phyloP scores from a whole-genome alignment of 2,888 invertebrate species.

The Adelphocoris suturalis region DNA sequence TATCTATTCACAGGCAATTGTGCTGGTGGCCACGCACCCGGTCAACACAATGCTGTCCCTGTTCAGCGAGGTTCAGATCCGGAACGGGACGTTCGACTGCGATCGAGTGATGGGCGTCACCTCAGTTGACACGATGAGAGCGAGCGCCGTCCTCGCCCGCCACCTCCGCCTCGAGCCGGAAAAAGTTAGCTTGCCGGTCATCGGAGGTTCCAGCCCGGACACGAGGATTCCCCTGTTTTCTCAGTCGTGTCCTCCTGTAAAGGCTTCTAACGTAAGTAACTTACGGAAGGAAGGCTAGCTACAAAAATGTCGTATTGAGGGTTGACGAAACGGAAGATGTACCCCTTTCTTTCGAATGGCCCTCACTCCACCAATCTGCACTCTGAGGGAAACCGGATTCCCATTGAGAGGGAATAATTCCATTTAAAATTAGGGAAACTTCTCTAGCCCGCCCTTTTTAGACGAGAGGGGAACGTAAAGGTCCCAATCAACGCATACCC shows the following conservation, averaged over 20 bases:
- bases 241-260: conserved; percentile 81
- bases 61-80: conserved; percentile 56
- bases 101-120: conserved; percentile 72
- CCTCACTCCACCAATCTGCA: no score
- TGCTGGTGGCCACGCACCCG: conserved; percentile 72
- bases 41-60: conserved; percentile 71
- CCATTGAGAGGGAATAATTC: no score
- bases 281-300: background rate
- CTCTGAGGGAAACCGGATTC: no score
- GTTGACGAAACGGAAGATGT: background rate
- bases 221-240: conserved; percentile 90
- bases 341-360: no score
- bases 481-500: no score
- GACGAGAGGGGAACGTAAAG: no score
- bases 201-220: conserved; percentile 88
- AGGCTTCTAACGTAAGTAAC: background rate
- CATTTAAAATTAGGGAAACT: no score
- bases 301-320: background rate
- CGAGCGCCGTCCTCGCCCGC: conserved; percentile 63
- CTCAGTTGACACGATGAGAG: conserved; percentile 62
- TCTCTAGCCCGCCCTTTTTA: no score
- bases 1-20: conserved; percentile 56
- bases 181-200: conserved; percentile 82
- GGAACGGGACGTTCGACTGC: conserved; percentile 65
- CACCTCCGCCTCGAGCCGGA: conserved; percentile 48